Base-by-base conservation (phyloP, 2,888 invertebrate genomes). In the Phasia obesa region DNA sequence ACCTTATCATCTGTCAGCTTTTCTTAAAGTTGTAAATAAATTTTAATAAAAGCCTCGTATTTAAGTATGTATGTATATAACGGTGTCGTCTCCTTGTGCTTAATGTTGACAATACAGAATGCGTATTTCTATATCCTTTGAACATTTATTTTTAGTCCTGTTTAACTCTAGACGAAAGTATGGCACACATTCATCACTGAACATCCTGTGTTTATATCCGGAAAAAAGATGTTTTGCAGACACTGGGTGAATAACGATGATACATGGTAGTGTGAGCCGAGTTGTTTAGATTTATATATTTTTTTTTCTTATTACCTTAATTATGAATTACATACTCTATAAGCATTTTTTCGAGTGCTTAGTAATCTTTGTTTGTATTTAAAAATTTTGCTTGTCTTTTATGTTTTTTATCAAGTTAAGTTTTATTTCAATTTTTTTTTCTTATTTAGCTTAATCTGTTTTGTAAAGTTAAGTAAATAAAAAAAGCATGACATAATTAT, bases 61-160 rank as follows among this genome's bases (percentile, higher is more conserved):
- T 35, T 11, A 27, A 27, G 6, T 27, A 2, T n/a, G 11, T n/a
- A 42, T 42, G 2, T 42, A 42, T 1, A 42, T n/a, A 15, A 42
- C 15, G 9, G n/a, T 55, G 19, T 11, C n/a, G 35, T 15, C 27
- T 25, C 0, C 11, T 44, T 38, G 1, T 57, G 21, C 38, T 55
- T n/a, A 17, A 35, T 49, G 13, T 19, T 25, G 21, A 31, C 11
- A 23, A 6, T 23, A 25, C 0, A 21, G 19, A 67, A 57, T 75
- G 65, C 75, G 75, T 75, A 59, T 57, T 49, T 31, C 19, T 75
- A 49, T 51, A 59, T 67, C 49, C 57, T 67, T 25, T 4, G n/a
- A 25, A n/a, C 25, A 49, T 49, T 47, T 64, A 21, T 73, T 6
- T 19, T 47, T 23, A 62, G 53, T 51, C 44, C 44, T 73, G 19